A percentile compares a stretch with the other conserved stretches of the same genome.
Conservation (phyloP, 2,113 vertebrate genomes). For the Scomber colias region DNA sequence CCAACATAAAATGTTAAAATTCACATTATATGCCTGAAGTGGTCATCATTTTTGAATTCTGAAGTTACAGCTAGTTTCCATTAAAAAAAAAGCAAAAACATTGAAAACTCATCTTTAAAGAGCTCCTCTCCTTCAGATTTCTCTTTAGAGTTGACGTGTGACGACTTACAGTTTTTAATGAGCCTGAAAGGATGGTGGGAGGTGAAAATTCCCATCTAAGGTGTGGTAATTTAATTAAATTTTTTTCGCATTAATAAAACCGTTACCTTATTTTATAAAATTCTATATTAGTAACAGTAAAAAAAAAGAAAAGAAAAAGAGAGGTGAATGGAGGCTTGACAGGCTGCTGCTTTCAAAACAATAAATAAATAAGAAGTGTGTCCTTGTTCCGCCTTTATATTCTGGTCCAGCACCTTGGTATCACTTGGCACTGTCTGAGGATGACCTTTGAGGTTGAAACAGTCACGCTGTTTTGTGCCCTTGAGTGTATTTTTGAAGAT, state of each 20-base stretch:
- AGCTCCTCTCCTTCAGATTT: not conserved
- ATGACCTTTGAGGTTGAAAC: constrained; percentile 35
- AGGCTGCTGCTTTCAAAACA: not conserved
- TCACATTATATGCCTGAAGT: not conserved
- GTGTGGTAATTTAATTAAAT: constrained; percentile 1
- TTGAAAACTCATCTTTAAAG: too few relatives aligned
- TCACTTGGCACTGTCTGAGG: constrained; percentile 24
- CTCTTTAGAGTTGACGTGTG: not conserved
- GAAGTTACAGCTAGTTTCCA: not conserved
- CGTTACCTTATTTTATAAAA: constrained; percentile 9
- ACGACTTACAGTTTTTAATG: constrained; percentile 14
- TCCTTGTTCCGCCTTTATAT: constrained; percentile 50
- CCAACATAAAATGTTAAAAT: not conserved
- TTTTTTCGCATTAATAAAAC: not conserved
- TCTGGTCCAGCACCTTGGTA: constrained; percentile 25
- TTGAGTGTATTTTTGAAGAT: constrained; percentile 47
- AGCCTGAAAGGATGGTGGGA: not conserved
- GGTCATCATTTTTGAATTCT: not conserved
- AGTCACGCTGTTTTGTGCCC: constrained; percentile 19
- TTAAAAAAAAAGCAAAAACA: not conserved
- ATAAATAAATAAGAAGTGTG: constrained; percentile 7
- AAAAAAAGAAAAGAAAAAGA: not conserved
- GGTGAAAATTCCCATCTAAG: not conserved
- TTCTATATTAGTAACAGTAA: constrained; percentile 1
- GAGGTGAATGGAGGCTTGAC: constrained; percentile 8